Conservation (phyloP, 2,113 vertebrate genomes). For the Archocentrus centrarchus region DNA sequence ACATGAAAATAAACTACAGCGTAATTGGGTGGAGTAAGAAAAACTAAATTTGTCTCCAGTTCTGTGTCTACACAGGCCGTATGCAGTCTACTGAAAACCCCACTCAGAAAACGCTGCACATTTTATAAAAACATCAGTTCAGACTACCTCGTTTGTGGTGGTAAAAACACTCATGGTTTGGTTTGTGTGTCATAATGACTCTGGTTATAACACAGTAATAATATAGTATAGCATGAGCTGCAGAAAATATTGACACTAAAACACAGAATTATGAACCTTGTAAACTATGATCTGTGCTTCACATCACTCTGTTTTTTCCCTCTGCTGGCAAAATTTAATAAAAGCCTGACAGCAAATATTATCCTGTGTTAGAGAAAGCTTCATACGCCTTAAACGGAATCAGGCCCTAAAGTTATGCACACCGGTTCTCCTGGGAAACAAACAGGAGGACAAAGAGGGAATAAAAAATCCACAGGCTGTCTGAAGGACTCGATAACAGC, state of each 20-base stretch:
- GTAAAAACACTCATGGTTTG: neutral
- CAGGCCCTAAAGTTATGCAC: slow-evolving; percentile 64
- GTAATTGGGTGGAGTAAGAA: neutral
- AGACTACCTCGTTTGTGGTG: neutral
- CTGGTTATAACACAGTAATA: neutral
- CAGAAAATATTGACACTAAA: neutral
- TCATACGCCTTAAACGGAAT: slow-evolving; percentile 71
- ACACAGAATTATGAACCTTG: slow-evolving; percentile 6
- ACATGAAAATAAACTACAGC: neutral
- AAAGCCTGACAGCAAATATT: slow-evolving; percentile 76
- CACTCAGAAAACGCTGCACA: neutral
- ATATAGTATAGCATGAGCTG: neutral
- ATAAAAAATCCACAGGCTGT: neutral
- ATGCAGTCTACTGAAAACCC: neutral
- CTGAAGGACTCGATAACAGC: slow-evolving; percentile 5
- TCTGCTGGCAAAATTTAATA: slow-evolving; percentile 64
- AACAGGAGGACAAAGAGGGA: slow-evolving; percentile 24
- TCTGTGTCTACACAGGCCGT: neutral
- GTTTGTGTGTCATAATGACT: neutral
- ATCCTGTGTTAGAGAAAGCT: slow-evolving; percentile 69
- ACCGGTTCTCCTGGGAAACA: slow-evolving; percentile 52
- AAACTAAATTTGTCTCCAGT: neutral
- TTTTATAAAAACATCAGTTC: neutral
- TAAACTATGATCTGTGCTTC: slow-evolving; percentile 29
- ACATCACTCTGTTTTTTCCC: slow-evolving; percentile 15